phyloP scores from a whole-genome alignment of 2,888 invertebrate genomes.

The Arctia plantaginis region DNA sequence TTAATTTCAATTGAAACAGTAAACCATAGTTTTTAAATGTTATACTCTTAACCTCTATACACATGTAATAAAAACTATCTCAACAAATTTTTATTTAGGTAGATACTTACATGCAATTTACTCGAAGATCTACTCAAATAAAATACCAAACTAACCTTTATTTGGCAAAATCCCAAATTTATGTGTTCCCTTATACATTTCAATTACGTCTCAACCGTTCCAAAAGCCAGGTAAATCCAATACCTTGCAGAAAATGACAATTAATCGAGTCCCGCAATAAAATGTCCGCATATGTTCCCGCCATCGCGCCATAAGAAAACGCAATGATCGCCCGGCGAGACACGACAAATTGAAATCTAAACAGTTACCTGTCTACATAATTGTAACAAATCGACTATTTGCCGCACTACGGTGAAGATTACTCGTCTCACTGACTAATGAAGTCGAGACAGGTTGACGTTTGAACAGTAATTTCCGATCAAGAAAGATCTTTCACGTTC shows the following conservation, averaged over 20 bases:
- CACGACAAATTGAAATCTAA: slow-evolving; percentile 46
- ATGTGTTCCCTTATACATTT: slow-evolving; percentile 1
- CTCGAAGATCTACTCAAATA: neutral
- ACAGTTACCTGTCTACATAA: slow-evolving; percentile 44
- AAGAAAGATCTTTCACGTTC: slow-evolving; percentile 13
- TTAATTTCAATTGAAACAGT: no score
- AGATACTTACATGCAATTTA: neutral
- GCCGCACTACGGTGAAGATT: slow-evolving; percentile 30
- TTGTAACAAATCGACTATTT: slow-evolving; percentile 49
- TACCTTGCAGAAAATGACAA: slow-evolving; percentile 23
- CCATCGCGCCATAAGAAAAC: slow-evolving; percentile 26
- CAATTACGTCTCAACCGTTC: slow-evolving; percentile 5
- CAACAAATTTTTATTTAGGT: neutral
- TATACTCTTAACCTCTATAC: no score
- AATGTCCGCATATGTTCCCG: slow-evolving; percentile 11
- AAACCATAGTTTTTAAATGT: no score
- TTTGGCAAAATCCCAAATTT: neutral
- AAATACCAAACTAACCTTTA: neutral
- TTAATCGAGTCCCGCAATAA: slow-evolving; percentile 19
- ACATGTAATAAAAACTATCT: neutral
- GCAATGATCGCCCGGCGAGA: slow-evolving; percentile 32
- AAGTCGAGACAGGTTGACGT: slow-evolving; percentile 22
- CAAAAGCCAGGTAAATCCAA: slow-evolving; percentile 13
- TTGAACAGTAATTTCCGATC: slow-evolving; percentile 30
- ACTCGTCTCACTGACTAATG: slow-evolving; percentile 30